Evolutionary conservation across 2,888 invertebrate species (phyloP).

Genomic region (Andrena hattorfiana): DNA sequence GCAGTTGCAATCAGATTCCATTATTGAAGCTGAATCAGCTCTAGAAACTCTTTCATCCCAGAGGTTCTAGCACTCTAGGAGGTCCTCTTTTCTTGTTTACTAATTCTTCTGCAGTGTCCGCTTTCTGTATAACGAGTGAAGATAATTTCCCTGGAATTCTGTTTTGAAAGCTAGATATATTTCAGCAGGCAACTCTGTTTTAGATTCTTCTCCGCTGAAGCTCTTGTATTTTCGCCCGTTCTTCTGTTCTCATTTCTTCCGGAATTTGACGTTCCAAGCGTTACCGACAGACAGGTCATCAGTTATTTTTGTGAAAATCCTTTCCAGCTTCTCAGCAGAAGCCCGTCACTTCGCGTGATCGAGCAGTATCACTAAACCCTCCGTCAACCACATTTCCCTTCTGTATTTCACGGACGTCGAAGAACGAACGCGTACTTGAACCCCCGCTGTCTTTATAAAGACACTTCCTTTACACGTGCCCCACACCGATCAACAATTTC

Average conservation of each 20-base stretch:
- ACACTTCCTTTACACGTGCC: background rate
- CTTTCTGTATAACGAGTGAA: too few relatives aligned
- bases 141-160: too few relatives aligned
- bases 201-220: too few relatives aligned
- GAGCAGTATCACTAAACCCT: background rate
- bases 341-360: background rate
- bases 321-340: background rate
- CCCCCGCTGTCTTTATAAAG: background rate
- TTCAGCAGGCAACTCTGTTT: too few relatives aligned
- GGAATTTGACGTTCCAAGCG: too few relatives aligned
- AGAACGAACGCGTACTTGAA: background rate
- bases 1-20: too few relatives aligned
- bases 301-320: background rate
- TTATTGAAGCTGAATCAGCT: background rate
- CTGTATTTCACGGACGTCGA: background rate
- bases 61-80: background rate
- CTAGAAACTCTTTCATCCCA: background rate
- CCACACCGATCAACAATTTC: background rate
- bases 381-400: background rate
- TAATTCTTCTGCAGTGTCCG: too few relatives aligned
- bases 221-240: too few relatives aligned
- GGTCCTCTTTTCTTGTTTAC: too few relatives aligned
- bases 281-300: too few relatives aligned
- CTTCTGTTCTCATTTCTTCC: too few relatives aligned
- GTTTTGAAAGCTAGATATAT: too few relatives aligned